Evolutionary conservation across 2,797 vertebrate genomes (phyloP).

Genomic region (Pantherophis vulpinus): DNA sequence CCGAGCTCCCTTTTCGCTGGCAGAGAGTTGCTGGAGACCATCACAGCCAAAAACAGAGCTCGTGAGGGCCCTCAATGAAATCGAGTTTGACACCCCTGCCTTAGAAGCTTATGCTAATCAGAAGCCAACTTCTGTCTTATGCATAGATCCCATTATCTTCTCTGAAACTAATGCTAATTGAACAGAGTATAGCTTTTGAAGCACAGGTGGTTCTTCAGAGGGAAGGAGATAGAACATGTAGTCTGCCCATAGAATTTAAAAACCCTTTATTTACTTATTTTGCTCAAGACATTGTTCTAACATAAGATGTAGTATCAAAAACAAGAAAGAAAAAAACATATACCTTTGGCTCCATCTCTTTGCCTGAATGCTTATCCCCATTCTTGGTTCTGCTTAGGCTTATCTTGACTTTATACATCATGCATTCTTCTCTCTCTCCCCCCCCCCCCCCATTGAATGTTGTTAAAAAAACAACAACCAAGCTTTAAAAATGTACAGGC

Average conservation of each 20-base stretch:
- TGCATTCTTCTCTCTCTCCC: neutral
- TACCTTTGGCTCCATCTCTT: neutral
- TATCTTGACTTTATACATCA: neutral
- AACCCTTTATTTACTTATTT: neutral
- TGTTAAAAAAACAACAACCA: neutral
- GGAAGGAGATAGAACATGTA: neutral
- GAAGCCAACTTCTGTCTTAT: neutral
- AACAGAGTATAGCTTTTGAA: neutral
- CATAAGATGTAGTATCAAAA: neutral
- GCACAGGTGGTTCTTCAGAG: neutral
- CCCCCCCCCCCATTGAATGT: neutral
- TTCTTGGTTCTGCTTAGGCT: neutral
- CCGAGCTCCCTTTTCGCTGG: too few relatives aligned
- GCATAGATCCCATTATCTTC: neutral
- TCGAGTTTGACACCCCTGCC: too few relatives aligned
- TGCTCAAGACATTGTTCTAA: neutral
- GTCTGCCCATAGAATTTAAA: neutral
- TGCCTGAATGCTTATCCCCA: neutral
- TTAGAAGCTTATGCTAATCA: neutral
- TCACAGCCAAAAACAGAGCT: too few relatives aligned
- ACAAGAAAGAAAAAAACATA: neutral
- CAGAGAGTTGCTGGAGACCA: too few relatives aligned
- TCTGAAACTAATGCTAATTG: neutral
- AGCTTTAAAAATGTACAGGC: neutral
- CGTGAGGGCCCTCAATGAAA: too few relatives aligned